These are phyloP conservation scores for Bicyclus anynana DNA, from an alignment of 1,140 invertebrate species.

Conservation along the genomic window DNA sequence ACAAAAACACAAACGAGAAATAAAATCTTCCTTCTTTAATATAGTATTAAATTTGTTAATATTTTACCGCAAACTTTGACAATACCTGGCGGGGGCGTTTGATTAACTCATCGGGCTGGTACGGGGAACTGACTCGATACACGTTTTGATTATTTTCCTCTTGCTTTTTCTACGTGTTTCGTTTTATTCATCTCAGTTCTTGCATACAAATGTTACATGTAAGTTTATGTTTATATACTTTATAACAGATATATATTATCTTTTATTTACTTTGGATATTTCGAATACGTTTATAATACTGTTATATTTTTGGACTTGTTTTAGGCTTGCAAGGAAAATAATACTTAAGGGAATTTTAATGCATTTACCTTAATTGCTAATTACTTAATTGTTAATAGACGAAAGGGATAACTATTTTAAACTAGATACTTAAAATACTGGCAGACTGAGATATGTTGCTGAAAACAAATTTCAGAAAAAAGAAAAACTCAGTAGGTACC, in stretches of 20 bases:
- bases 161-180: slow-evolving; percentile 28
- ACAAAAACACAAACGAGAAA: too few relatives aligned
- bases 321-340: too few relatives aligned
- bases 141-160: slow-evolving; percentile 54
- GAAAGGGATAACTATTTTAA: too few relatives aligned
- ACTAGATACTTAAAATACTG: too few relatives aligned
- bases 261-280: neutral
- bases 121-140: slow-evolving; percentile 29
- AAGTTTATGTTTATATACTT: neutral
- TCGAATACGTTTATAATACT: too few relatives aligned
- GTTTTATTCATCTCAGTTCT: neutral
- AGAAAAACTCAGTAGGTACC: too few relatives aligned
- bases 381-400: too few relatives aligned
- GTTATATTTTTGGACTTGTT: too few relatives aligned
- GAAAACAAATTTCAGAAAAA: too few relatives aligned
- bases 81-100: slow-evolving; percentile 34
- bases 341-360: too few relatives aligned
- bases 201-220: neutral
- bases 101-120: slow-evolving; percentile 63
- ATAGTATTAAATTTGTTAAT: neutral
- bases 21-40: neutral
- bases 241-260: neutral
- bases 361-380: too few relatives aligned
- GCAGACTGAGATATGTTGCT: too few relatives aligned
- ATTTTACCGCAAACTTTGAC: slow-evolving; percentile 51